A percentile compares a stretch with the other conserved stretches of the same genome.
These are phyloP conservation scores for Antennarius maculatus DNA, from an alignment of 2,797 vertebrate species.

Conservation along the genomic window DNA sequence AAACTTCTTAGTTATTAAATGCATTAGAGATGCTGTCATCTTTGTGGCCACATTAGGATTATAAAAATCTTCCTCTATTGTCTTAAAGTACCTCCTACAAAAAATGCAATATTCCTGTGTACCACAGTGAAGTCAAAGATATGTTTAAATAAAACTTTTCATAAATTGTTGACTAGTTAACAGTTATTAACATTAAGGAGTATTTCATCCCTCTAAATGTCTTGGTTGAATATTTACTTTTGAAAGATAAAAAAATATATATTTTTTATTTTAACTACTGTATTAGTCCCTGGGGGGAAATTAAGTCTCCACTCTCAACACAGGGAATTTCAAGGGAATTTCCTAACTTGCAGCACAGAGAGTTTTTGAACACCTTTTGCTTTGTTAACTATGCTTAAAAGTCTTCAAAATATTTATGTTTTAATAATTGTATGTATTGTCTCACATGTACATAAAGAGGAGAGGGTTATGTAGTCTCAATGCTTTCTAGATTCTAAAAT, in stretches of 20 bases:
- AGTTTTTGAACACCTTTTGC: not conserved
- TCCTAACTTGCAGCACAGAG: not conserved
- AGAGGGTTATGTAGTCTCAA: not conserved
- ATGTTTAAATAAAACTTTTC: not conserved
- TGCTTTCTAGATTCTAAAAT: not conserved
- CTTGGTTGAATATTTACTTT: slow-evolving; percentile 10
- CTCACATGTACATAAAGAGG: no score
- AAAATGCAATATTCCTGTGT: not conserved
- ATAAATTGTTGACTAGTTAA: not conserved
- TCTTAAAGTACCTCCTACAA: not conserved
- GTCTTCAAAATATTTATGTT: not conserved
- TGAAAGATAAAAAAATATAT: not conserved
- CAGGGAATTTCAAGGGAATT: not conserved
- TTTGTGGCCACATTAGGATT: not conserved
- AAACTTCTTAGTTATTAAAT: not conserved
- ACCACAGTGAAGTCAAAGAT: not conserved
- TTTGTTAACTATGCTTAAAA: not conserved
- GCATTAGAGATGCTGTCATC: not conserved
- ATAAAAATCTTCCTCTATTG: not conserved
- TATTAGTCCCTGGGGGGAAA: no score
- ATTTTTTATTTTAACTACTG: no score
- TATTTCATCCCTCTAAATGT: not conserved
- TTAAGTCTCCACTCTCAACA: no score
- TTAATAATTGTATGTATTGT: no score
- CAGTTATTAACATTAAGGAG: not conserved